Conservation (phyloP, 2,888 invertebrate species). For the Dioctria rufipes region DNA sequence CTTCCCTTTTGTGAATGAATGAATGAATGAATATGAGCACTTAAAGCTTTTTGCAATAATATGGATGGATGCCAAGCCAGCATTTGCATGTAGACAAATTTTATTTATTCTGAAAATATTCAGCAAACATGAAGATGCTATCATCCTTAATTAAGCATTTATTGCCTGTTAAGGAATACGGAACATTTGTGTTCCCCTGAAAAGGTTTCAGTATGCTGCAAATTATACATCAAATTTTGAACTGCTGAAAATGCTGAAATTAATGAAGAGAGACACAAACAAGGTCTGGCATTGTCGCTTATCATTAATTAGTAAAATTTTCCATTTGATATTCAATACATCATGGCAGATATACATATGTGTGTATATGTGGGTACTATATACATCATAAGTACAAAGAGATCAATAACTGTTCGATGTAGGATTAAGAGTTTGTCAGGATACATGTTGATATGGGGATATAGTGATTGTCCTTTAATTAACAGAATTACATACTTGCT, state of each 20-base stretch:
- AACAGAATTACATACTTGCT: no score
- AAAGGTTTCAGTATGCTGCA: background rate
- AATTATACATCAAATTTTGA: slow-evolving; percentile 20
- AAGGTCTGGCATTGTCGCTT: slow-evolving; percentile 16
- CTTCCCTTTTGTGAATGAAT: no score
- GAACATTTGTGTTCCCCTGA: background rate
- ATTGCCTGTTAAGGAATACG: no score
- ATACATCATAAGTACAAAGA: no score
- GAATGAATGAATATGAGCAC: no score
- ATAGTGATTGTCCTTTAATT: no score
- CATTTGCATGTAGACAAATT: background rate
- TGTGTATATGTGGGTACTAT: no score
- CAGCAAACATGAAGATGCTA: slow-evolving; percentile 10
- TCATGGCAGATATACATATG: no score
- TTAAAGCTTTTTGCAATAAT: no score
- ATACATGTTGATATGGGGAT: no score
- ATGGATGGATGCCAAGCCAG: no score
- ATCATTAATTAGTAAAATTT: slow-evolving; percentile 14
- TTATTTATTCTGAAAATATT: slow-evolving; percentile 9
- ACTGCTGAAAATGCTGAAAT: slow-evolving; percentile 38
- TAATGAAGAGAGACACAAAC: slow-evolving; percentile 39
- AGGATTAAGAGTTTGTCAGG: background rate
- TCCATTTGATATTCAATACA: no score
- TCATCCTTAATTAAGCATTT: slow-evolving; percentile 12
- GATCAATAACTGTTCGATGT: slow-evolving; percentile 17